These are phyloP conservation scores for Cantharis lateralis DNA, from an alignment of 2,888 invertebrate genomes.

Conservation along the genomic window DNA sequence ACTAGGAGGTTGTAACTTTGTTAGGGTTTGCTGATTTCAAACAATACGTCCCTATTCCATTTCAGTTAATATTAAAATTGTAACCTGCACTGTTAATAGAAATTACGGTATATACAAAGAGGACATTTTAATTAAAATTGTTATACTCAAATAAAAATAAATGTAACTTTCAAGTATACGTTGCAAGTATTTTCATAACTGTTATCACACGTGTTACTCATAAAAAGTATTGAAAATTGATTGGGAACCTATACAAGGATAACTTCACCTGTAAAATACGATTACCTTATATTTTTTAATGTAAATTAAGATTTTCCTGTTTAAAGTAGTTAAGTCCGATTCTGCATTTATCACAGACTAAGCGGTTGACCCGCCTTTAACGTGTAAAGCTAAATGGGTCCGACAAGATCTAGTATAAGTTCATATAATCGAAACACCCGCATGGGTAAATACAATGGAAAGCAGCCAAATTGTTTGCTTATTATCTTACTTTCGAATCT, in stretches of 20 bases:
- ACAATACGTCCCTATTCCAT: background rate
- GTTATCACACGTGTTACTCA: background rate
- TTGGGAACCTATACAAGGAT: background rate
- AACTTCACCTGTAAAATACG: background rate
- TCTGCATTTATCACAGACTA: constrained; percentile 39
- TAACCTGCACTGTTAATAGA: background rate
- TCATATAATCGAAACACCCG: constrained; percentile 51
- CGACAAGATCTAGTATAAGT: constrained; percentile 50
- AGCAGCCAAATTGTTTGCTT: constrained; percentile 44
- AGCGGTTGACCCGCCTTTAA: constrained; percentile 50
- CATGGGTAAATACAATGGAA: constrained; percentile 50
- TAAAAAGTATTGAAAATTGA: background rate
- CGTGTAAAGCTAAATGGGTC: constrained; percentile 52
- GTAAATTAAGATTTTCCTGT: background rate
- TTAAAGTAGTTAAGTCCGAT: constrained; percentile 7
- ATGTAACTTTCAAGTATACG: background rate
- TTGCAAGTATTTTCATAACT: background rate
- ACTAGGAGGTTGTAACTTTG: background rate
- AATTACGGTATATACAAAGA: background rate
- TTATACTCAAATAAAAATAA: background rate
- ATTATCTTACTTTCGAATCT: constrained; percentile 28
- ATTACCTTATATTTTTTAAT: background rate
- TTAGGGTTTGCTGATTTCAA: background rate
- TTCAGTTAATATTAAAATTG: background rate
- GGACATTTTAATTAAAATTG: background rate